Percentiles rank a stretch among this genome's conserved stretches.
Conservation (phyloP, 2,888 invertebrate species). For the Drosophila anomalata region DNA sequence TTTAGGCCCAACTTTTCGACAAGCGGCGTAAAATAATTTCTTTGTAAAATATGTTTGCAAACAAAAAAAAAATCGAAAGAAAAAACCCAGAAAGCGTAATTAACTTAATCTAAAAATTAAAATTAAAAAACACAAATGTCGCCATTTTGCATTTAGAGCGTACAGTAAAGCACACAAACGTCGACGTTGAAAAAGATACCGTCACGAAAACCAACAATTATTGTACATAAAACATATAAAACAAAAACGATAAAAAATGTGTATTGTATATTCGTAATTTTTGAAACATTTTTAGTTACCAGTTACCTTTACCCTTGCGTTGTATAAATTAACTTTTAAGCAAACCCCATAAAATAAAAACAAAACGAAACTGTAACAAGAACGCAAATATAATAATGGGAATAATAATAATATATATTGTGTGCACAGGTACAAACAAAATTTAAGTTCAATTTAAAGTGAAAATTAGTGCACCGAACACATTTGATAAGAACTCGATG, state of each 20-base stretch:
- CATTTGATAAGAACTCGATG: slow-evolving; percentile 53
- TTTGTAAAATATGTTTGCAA: slow-evolving; percentile 79
- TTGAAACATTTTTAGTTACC: slow-evolving; percentile 39
- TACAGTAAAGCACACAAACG: slow-evolving; percentile 40
- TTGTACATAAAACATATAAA: slow-evolving; percentile 37
- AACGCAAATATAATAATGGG: slow-evolving; percentile 50
- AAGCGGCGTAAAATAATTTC: slow-evolving; percentile 82
- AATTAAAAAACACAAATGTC: slow-evolving; percentile 75
- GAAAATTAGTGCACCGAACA: slow-evolving; percentile 44
- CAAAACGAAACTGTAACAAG: slow-evolving; percentile 54
- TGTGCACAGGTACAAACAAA: slow-evolving; percentile 69
- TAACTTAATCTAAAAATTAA: slow-evolving; percentile 59
- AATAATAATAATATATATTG: slow-evolving; percentile 35
- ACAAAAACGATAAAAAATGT: slow-evolving; percentile 29
- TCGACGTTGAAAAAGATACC: slow-evolving; percentile 17
- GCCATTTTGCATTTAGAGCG: slow-evolving; percentile 83
- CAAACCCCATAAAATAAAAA: slow-evolving; percentile 48
- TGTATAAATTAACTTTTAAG: slow-evolving; percentile 71
- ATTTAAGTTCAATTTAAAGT: slow-evolving; percentile 57
- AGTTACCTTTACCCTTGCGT: slow-evolving; percentile 50
- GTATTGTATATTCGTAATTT: slow-evolving; percentile 44
- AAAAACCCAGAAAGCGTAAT: slow-evolving; percentile 49
- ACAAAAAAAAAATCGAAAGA: slow-evolving; percentile 40
- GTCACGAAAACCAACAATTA: slow-evolving; percentile 37
- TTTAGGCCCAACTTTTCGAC: slow-evolving; percentile 73